Evolutionary conservation across 2,113 vertebrate genomes (phyloP).

Genomic region (Odobenus rosmarus): DNA sequence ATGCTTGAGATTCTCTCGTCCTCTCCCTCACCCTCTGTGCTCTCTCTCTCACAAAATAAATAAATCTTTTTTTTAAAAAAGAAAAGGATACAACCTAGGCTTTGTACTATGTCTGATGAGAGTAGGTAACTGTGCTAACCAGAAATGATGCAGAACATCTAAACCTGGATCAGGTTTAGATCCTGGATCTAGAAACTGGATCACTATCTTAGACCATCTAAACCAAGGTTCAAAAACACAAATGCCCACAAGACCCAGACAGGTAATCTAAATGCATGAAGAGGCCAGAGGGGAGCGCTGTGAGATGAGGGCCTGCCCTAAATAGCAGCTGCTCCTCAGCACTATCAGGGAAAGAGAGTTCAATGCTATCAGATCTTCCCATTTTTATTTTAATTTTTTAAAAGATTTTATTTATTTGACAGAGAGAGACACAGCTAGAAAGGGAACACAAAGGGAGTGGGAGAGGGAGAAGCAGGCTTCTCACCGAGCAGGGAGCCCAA

Average conservation of each 20-base stretch:
- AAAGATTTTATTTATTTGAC: too few relatives aligned
- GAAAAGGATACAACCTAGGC: background rate
- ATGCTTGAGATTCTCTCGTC: background rate
- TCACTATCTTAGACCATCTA: background rate
- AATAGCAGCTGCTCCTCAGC: background rate
- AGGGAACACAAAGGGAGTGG: too few relatives aligned
- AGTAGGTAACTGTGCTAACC: background rate
- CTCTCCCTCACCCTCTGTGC: background rate
- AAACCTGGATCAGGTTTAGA: too few relatives aligned
- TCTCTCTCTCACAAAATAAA: background rate
- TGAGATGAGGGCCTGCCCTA: background rate
- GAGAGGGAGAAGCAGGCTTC: too few relatives aligned
- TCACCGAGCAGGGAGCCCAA: too few relatives aligned
- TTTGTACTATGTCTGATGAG: background rate
- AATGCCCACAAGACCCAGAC: background rate
- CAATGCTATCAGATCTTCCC: background rate
- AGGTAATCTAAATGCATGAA: background rate
- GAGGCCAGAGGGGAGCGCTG: background rate
- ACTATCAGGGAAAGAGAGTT: background rate
- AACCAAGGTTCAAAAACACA: slow-evolving; percentile 11
- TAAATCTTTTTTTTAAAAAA: too few relatives aligned
- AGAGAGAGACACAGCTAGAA: too few relatives aligned
- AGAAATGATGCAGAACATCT: background rate
- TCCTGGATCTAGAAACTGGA: too few relatives aligned
- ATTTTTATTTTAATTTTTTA: too few relatives aligned